Evolutionary conservation across 2,888 invertebrate species (phyloP).

Genomic region (Fabriciana adippe): DNA sequence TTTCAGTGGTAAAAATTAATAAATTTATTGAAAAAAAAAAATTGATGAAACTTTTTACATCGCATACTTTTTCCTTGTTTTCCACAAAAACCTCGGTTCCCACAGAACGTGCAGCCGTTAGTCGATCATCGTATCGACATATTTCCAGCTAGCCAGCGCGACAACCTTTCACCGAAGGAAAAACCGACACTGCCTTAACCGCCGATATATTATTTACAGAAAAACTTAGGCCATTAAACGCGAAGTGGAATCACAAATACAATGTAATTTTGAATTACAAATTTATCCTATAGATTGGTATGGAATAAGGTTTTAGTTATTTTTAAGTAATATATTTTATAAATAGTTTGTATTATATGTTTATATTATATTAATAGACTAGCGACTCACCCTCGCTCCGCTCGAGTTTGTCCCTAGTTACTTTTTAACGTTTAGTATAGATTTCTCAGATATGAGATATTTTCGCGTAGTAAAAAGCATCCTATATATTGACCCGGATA

Average conservation of each 20-base stretch:
- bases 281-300: not conserved
- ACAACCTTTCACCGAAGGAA: constrained; percentile 79
- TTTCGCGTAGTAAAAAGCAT: no score
- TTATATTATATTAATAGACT: no score
- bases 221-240: constrained; percentile 63
- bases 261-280: constrained; percentile 5
- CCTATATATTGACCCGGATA: no score
- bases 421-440: no score
- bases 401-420: no score
- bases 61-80: constrained; percentile 48
- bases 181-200: constrained; percentile 76
- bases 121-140: constrained; percentile 68
- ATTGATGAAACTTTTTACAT: constrained; percentile 23
- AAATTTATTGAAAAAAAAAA: not conserved
- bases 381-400: no score
- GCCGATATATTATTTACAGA: constrained; percentile 74
- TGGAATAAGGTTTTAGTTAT: no score
- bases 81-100: constrained; percentile 57
- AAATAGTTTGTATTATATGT: no score
- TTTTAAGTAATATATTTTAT: no score
- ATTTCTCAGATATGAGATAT: no score
- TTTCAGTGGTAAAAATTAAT: not conserved
- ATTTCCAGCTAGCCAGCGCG: constrained; percentile 67
- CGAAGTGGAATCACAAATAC: constrained; percentile 31
- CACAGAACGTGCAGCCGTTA: constrained; percentile 57